These are phyloP conservation scores for Sycophila sp. DNA, from an alignment of 1,140 invertebrate species.

Conservation along the genomic window DNA sequence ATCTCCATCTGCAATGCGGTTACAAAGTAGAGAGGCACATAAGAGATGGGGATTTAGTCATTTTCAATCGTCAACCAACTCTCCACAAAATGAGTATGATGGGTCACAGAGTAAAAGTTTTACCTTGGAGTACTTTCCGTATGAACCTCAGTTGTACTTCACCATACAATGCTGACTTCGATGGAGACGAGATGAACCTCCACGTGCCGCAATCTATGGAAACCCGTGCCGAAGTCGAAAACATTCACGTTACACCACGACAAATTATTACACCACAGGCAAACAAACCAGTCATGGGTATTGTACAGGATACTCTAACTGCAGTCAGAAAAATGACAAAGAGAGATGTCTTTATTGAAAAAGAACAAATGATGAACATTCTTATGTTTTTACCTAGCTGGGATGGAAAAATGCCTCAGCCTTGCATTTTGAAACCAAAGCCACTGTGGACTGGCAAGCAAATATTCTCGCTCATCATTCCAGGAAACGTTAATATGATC, in stretches of 20 bases:
- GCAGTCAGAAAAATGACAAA: constrained; percentile 99
- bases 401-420: constrained; percentile 99
- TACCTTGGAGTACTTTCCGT: constrained; percentile 98
- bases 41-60: constrained; percentile 96
- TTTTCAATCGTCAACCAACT: constrained; percentile 99
- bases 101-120: constrained; percentile 97
- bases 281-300: constrained; percentile 99
- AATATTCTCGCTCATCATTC: constrained; percentile 97
- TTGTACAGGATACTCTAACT: constrained; percentile 98
- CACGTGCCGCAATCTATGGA: constrained; percentile 99
- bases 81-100: constrained; percentile 99
- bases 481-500: constrained; percentile 98
- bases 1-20: constrained; percentile 98
- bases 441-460: constrained; percentile 99
- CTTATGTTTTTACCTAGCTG: constrained; percentile 98
- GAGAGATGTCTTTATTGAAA: constrained; percentile 97
- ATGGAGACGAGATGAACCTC: constrained; percentile 99
- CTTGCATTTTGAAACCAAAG: constrained; percentile 97
- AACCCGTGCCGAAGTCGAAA: constrained; percentile 97
- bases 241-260: constrained; percentile 95
- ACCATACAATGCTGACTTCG: constrained; percentile 99
- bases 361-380: constrained; percentile 98
- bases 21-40: constrained; percentile 97
- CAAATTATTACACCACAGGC: constrained; percentile 99
- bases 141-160: constrained; percentile 97